Percentiles rank a stretch among this genome's conserved stretches.
phyloP scores from a whole-genome alignment of 30 jellyfish, hydroid and myxozoan genomes.

The Aurelia coerulea region DNA sequence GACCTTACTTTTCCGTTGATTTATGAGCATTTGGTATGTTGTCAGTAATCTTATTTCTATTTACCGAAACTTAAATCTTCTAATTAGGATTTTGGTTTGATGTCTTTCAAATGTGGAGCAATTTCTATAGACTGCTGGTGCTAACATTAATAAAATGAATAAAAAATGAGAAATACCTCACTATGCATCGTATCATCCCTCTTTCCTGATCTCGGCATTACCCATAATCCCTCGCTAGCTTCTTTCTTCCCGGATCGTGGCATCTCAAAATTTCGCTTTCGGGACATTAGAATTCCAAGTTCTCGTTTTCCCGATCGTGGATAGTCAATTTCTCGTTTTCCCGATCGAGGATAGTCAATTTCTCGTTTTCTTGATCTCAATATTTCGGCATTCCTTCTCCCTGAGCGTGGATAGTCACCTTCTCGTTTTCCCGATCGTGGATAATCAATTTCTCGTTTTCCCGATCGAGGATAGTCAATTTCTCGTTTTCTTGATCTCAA shows the following conservation, averaged over 20 bases:
- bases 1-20: no score
- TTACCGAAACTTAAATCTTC: no score
- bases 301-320: slow-evolving; percentile 25
- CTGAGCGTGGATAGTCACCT: slow-evolving; percentile 38
- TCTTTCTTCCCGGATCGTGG: slow-evolving; percentile 15
- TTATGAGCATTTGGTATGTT: no score
- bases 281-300: neutral
- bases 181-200: neutral
- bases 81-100: no score
- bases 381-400: slow-evolving; percentile 18
- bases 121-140: no score
- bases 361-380: slow-evolving; percentile 42
- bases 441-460: slow-evolving; percentile 9
- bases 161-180: no score
- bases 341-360: neutral
- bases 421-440: slow-evolving; percentile 19
- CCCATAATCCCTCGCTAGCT: neutral
- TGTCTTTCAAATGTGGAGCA: no score
- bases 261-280: slow-evolving; percentile 9
- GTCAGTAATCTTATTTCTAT: no score
- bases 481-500: slow-evolving; percentile 36
- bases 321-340: slow-evolving; percentile 8
- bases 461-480: slow-evolving; percentile 20
- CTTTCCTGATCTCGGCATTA: neutral
- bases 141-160: no score